A percentile compares a stretch with the other conserved stretches of the same genome.
phyloP scores from a whole-genome alignment of 2,113 vertebrate species.

The Microcebus murinus region DNA sequence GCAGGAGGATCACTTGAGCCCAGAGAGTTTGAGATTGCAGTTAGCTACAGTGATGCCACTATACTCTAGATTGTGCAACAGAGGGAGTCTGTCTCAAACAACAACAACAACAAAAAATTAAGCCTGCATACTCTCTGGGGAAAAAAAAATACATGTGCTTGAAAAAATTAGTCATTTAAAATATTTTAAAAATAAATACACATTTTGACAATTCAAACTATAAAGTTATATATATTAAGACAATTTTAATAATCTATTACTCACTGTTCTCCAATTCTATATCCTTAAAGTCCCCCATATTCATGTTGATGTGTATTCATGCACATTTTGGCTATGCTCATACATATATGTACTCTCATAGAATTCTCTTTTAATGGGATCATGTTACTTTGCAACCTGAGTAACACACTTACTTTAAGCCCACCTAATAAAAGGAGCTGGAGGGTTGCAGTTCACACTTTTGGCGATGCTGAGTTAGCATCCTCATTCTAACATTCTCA shows the following conservation, averaged over 20 bases:
- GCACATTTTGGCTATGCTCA: background rate
- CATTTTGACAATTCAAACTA: background rate
- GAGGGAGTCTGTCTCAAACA: too few relatives aligned
- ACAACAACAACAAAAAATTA: background rate
- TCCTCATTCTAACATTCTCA: accelerated
- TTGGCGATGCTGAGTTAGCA: background rate
- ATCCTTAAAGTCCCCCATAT: background rate
- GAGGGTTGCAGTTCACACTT: background rate
- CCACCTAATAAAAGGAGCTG: background rate
- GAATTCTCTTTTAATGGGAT: background rate
- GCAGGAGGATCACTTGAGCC: too few relatives aligned
- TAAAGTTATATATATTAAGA: background rate
- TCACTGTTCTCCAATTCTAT: background rate
- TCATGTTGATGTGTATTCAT: background rate
- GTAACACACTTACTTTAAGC: background rate
- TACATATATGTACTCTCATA: background rate
- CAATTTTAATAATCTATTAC: background rate
- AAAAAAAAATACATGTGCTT: background rate
- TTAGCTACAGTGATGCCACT: too few relatives aligned
- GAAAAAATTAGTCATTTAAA: background rate
- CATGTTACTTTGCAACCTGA: background rate
- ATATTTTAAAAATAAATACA: background rate
- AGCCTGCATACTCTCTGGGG: background rate
- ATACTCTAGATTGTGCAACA: too few relatives aligned
- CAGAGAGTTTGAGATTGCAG: too few relatives aligned